phyloP scores from a whole-genome alignment of 2,113 vertebrate genomes.

The Ptychochromis oligacanthus region DNA sequence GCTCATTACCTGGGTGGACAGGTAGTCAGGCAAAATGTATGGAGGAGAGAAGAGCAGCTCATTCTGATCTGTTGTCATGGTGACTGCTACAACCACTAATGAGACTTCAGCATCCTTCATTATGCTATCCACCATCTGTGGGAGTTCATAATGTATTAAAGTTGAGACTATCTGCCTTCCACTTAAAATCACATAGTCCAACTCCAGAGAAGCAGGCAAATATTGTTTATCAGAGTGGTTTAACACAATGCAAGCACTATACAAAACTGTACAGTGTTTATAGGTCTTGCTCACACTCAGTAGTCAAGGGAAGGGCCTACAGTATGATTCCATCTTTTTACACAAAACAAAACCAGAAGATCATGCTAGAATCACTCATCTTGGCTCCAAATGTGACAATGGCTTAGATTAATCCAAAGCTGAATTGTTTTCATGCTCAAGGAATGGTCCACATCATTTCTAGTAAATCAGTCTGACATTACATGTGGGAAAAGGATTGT shows the following conservation, averaged over 20 bases:
- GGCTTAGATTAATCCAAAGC: neutral
- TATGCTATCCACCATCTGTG: neutral
- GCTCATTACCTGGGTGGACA: constrained; percentile 63
- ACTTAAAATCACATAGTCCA: neutral
- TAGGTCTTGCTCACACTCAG: neutral
- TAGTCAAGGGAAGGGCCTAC: neutral
- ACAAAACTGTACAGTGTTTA: neutral
- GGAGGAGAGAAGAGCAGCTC: neutral
- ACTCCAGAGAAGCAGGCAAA: neutral
- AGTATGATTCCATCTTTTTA: neutral
- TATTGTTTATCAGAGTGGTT: neutral
- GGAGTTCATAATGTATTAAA: neutral
- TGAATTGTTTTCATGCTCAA: neutral
- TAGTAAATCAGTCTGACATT: constrained; percentile 10
- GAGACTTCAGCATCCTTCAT: constrained; percentile 39
- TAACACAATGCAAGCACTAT: neutral
- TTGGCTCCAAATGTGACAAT: neutral
- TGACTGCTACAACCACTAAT: constrained; percentile 55
- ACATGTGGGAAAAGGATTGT: constrained; percentile 12
- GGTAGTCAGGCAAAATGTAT: constrained; percentile 27
- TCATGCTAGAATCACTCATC: neutral
- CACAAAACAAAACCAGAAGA: neutral
- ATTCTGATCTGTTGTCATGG: constrained; percentile 23
- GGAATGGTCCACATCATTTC: constrained; percentile 19
- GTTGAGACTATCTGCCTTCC: neutral